Evolutionary conservation across 2,888 invertebrate genomes (phyloP).

Genomic region (Adineta ricciae): DNA sequence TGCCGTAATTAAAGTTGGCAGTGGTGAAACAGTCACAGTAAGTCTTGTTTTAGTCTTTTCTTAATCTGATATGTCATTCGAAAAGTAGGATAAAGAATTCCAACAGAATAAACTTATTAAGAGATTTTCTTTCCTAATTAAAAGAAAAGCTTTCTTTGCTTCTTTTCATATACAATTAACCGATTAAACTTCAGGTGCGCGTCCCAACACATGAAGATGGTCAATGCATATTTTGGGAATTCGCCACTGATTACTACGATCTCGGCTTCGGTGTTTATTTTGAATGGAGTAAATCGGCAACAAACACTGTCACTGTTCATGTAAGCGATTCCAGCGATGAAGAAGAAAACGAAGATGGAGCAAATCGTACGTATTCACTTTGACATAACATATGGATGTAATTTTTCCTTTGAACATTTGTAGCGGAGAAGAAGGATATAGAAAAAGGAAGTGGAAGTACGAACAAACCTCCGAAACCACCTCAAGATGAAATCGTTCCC

Average conservation of each 20-base stretch:
- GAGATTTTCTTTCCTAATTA: too few species aligned
- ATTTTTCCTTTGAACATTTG: not conserved
- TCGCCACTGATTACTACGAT: constrained; percentile 93
- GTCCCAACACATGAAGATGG: constrained; percentile 92
- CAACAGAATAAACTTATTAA: too few species aligned
- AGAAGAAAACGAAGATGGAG: constrained; percentile 61
- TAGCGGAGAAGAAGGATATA: constrained; percentile 25
- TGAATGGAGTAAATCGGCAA: constrained; percentile 73
- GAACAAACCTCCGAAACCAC: constrained; percentile 51
- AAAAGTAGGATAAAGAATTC: too few species aligned
- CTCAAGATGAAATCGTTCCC: constrained; percentile 76
- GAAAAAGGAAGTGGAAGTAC: constrained; percentile 32
- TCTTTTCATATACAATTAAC: not conserved
- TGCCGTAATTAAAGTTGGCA: constrained; percentile 82
- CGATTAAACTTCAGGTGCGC: constrained; percentile 51
- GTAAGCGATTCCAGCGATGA: constrained; percentile 90
- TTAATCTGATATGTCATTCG: not conserved
- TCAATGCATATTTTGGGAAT: constrained; percentile 91
- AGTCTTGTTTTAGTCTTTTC: constrained; percentile 38
- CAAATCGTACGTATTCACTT: not conserved
- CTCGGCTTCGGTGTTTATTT: constrained; percentile 90
- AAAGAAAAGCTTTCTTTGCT: not conserved
- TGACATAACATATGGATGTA: not conserved
- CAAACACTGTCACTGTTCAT: constrained; percentile 82
- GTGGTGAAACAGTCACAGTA: constrained; percentile 93